A percentile compares a stretch with the other conserved stretches of the same genome.
Conservation (phyloP, 2,888 invertebrate species). For the Volucella inanis region DNA sequence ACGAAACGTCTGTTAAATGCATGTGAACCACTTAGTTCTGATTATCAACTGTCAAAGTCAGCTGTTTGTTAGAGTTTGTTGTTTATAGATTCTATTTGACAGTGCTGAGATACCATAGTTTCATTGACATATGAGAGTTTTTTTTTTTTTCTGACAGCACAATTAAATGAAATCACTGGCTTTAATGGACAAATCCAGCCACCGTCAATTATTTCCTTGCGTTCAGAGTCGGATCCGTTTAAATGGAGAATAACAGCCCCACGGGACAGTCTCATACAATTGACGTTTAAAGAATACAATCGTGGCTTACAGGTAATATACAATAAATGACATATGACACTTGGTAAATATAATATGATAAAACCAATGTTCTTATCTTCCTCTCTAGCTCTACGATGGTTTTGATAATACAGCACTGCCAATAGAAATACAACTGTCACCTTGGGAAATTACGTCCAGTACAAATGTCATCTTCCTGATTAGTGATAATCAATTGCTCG, state of each 20-base stretch:
- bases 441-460: conserved; percentile 84
- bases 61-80: no score
- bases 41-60: not conserved
- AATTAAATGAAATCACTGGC: conserved; percentile 78
- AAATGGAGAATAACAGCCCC: conserved; percentile 79
- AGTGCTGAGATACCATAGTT: not conserved
- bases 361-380: conserved; percentile 45
- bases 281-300: conserved; percentile 79
- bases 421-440: conserved; percentile 76
- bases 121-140: no score
- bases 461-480: conserved; percentile 87
- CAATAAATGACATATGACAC: not conserved
- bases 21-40: not conserved
- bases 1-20: no score
- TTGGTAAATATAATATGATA: not conserved
- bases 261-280: conserved; percentile 74
- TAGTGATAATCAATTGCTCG: conserved; percentile 77
- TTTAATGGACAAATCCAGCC: conserved; percentile 78
- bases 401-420: conserved; percentile 86
- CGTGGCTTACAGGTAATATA: conserved; percentile 78
- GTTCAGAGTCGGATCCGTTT: conserved; percentile 77
- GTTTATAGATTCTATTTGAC: no score
- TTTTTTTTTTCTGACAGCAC: conserved; percentile 75
- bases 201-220: conserved; percentile 76
- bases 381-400: conserved; percentile 89